These are phyloP conservation scores for Eumeta japonica DNA, from an alignment of 1,140 invertebrate species.

Conservation along the genomic window DNA sequence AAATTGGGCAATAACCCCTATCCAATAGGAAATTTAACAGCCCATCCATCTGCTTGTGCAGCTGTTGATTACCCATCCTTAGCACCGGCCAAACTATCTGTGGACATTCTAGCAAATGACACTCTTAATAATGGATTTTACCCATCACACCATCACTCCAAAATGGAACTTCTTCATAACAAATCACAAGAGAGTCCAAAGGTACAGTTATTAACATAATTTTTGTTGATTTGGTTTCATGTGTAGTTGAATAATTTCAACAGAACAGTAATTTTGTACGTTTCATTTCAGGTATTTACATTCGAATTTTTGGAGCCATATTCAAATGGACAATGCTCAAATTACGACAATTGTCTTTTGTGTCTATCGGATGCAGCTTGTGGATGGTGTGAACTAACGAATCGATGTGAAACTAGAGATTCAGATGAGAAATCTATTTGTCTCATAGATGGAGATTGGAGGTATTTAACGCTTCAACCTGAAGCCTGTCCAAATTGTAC, in stretches of 20 bases:
- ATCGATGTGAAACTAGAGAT: slow-evolving; percentile 63
- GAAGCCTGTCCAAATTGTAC: slow-evolving; percentile 82
- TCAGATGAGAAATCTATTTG: slow-evolving; percentile 67
- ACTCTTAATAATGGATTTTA: slow-evolving; percentile 51
- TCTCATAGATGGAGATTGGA: slow-evolving; percentile 62
- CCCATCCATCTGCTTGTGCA: slow-evolving; percentile 65
- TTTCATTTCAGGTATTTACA: slow-evolving; percentile 66
- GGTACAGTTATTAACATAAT: slow-evolving; percentile 34
- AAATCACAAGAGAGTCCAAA: slow-evolving; percentile 71
- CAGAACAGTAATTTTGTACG: too few species aligned
- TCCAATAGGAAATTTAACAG: slow-evolving; percentile 63
- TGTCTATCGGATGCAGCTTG: slow-evolving; percentile 87
- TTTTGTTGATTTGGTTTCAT: slow-evolving; percentile 8
- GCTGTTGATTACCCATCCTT: slow-evolving; percentile 61
- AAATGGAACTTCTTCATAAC: slow-evolving; percentile 77
- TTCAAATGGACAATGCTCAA: slow-evolving; percentile 72
- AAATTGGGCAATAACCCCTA: slow-evolving; percentile 22
- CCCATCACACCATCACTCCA: slow-evolving; percentile 66
- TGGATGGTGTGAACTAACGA: slow-evolving; percentile 82
- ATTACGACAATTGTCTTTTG: slow-evolving; percentile 80
- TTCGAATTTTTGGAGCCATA: slow-evolving; percentile 89
- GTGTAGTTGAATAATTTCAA: slow-evolving; percentile 9
- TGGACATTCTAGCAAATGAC: slow-evolving; percentile 72
- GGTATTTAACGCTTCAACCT: slow-evolving; percentile 77
- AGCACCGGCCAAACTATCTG: slow-evolving; percentile 58